phyloP scores from a whole-genome alignment of 2,113 vertebrate genomes.

The Candoia aspera region DNA sequence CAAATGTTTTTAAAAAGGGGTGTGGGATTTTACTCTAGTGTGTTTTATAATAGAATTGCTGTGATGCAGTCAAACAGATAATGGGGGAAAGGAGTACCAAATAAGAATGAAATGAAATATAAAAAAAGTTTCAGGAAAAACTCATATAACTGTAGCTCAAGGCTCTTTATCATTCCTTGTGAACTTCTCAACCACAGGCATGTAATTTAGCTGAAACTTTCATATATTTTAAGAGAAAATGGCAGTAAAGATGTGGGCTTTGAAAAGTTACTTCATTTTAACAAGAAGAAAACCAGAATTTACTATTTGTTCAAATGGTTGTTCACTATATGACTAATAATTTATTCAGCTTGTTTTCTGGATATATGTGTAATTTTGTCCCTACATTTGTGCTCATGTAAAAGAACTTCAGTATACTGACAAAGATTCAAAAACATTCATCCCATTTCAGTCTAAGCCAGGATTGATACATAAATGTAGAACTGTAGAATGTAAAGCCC shows the following conservation, averaged over 20 bases:
- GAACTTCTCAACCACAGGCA: constrained; percentile 22
- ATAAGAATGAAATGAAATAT: constrained; percentile 26
- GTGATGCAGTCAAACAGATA: background rate
- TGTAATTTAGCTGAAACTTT: constrained; percentile 28
- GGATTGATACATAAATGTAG: background rate
- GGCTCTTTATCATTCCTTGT: background rate
- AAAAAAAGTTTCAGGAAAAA: constrained; percentile 31
- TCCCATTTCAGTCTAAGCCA: background rate
- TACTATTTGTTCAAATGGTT: background rate
- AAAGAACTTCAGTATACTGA: background rate
- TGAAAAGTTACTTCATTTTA: constrained; percentile 15
- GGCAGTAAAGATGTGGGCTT: constrained; percentile 11
- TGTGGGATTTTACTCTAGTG: background rate
- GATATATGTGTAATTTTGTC: background rate
- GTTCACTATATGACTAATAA: background rate
- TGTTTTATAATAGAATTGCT: background rate
- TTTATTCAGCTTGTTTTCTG: background rate
- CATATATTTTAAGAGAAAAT: constrained; percentile 22
- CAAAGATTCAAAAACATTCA: constrained; percentile 23
- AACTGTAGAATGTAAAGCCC: background rate
- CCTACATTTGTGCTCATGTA: background rate
- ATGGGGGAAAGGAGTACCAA: constrained; percentile 17
- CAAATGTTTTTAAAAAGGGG: background rate
- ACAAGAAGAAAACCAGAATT: constrained; percentile 1
- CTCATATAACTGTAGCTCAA: constrained; percentile 35